Base-by-base conservation (phyloP, 1,140 invertebrate genomes). In the Pachypeltis micranthus region DNA sequence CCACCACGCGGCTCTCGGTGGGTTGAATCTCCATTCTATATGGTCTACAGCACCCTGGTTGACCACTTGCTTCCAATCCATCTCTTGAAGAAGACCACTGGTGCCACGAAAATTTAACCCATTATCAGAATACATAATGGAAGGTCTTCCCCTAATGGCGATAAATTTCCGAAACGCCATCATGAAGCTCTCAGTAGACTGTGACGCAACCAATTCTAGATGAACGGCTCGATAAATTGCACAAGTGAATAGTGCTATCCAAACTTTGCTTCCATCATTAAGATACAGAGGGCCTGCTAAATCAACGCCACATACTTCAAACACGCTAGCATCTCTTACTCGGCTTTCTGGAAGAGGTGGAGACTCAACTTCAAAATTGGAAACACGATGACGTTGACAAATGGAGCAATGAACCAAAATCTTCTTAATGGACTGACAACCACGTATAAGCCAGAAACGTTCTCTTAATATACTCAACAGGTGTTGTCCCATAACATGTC, bases 81-180 rank as follows among this genome's bases (percentile, higher is more conserved):
- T 25, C 21, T 39, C 62, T 2, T 65, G 31, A 26, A 69, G 61
- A 2, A 64, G 28, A 34, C 69, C 68, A 21, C 61, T 47, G 0
- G 59, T 56, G 4, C 70, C 68, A 16, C 55, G 58, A 60, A 76
- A 76, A 63, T 74, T 76, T 1, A 67, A 72, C 1, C 72, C 76
- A 61, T 77, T 77, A 60, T 78, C 74, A 44, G 67, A 72, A 55
- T 70, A 76, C 16, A 79, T 71, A 0, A 69, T 39, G 7, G 7
- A 10, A 16, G 31, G 31, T 16, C 31, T 7, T 10, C 31, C 31
- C 16, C 31, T 7, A 10, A 7, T 7, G 7, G 31, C 31, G 16
- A 39, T 16, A 39, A 39, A 39, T 16, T 16, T 39, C 31, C 47
- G 12, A 21, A 51, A 51, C n/a, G 47, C 47, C 47, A 51, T 10